Conservation (phyloP, 2,888 invertebrate genomes). For the Patella caerulea region DNA sequence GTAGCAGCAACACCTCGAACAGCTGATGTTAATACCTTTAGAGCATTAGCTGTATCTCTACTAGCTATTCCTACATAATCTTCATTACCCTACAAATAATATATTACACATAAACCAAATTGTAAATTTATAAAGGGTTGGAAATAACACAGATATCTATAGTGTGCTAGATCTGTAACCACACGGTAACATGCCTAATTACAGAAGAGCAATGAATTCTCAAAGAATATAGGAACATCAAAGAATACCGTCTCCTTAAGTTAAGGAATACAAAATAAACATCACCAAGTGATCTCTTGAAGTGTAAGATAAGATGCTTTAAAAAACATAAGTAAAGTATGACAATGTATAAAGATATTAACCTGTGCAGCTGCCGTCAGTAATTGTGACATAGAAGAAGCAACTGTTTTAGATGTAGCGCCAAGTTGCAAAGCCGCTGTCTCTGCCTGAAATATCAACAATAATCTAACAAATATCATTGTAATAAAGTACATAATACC, state of each 20-base stretch:
- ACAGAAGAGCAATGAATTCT: neutral
- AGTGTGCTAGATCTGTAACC: neutral
- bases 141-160: neutral
- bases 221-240: neutral
- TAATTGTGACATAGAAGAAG: slow-evolving; percentile 87
- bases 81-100: slow-evolving; percentile 77
- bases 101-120: neutral
- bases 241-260: neutral
- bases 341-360: slow-evolving; percentile 13
- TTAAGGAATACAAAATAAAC: slow-evolving; percentile 11
- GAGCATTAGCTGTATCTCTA: slow-evolving; percentile 83
- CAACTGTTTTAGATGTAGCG: slow-evolving; percentile 82
- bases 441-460: slow-evolving; percentile 72
- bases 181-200: neutral
- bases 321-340: neutral
- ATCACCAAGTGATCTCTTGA: neutral
- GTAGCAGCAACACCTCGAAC: slow-evolving; percentile 79
- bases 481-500: neutral
- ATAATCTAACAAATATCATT: neutral
- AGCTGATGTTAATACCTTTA: slow-evolving; percentile 80
- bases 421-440: slow-evolving; percentile 77
- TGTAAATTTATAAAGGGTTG: neutral
- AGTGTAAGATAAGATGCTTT: too few relatives aligned
- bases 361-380: slow-evolving; percentile 86
- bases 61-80: slow-evolving; percentile 86